Evolutionary conservation across 1,140 invertebrate species (phyloP).

Genomic region (Drosophila quadrilineata): DNA sequence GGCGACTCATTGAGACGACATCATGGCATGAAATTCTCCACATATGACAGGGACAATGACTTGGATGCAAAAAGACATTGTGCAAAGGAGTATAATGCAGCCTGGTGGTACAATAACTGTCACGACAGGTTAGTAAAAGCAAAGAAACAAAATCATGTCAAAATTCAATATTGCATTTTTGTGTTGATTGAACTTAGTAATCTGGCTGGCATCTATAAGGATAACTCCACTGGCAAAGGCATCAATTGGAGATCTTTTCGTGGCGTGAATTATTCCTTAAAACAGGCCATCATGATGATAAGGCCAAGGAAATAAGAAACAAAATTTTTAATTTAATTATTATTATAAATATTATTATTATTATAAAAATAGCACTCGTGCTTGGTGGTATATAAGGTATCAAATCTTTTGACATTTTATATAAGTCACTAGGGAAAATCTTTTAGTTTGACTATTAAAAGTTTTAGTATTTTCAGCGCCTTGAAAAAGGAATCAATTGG

Average conservation of each 20-base stretch:
- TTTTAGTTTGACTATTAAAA: too few relatives aligned
- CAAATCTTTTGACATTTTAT: too few relatives aligned
- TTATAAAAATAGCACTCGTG: too few relatives aligned
- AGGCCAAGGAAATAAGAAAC: not conserved
- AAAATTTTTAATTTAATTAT: too few relatives aligned
- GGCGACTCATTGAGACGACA: not conserved
- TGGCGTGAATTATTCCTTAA: not conserved
- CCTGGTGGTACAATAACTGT: not conserved
- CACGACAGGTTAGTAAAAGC: not conserved
- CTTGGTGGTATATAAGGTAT: too few relatives aligned
- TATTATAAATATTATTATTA: too few relatives aligned
- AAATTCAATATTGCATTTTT: not conserved
- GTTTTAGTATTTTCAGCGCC: too few relatives aligned
- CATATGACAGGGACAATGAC: not conserved
- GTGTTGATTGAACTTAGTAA: too few relatives aligned
- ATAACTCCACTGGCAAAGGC: not conserved
- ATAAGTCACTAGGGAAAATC: too few relatives aligned
- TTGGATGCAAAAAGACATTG: not conserved
- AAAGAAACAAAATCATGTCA: not conserved
- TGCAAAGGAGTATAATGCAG: not conserved
- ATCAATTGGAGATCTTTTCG: not conserved
- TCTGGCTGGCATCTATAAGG: not conserved
- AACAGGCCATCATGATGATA: constrained; percentile 8
- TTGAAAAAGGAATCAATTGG: too few relatives aligned
- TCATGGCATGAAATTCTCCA: not conserved